These are phyloP conservation scores for Montipora cactus DNA, from an alignment of 64 coral and sea anemone species.

Conservation along the genomic window DNA sequence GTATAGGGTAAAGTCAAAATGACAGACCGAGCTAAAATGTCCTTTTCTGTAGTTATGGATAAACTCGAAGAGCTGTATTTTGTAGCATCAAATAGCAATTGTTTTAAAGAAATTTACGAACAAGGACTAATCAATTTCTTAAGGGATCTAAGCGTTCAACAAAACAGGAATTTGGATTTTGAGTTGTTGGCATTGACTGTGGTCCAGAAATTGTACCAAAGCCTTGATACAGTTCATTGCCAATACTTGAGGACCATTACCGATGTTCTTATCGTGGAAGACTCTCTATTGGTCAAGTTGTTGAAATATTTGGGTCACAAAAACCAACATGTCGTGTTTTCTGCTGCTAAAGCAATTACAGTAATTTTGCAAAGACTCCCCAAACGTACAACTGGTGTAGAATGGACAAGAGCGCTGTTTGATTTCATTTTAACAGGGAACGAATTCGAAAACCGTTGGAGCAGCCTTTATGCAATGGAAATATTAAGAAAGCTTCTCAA, in stretches of 20 bases:
- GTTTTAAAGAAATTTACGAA: constrained; percentile 23
- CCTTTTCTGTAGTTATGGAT: constrained; percentile 1
- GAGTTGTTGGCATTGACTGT: constrained; percentile 68
- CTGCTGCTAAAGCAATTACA: constrained; percentile 36
- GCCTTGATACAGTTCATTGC: not conserved
- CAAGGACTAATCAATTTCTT: not conserved
- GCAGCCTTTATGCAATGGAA: constrained; percentile 34
- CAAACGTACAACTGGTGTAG: not conserved
- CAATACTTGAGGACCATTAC: constrained; percentile 8
- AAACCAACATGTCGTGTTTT: constrained; percentile 61
- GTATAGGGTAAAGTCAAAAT: too few species aligned
- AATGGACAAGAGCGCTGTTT: constrained; percentile 12
- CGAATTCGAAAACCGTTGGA: not conserved
- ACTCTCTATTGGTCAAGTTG: not conserved
- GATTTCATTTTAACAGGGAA: not conserved
- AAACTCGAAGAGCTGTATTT: constrained; percentile 25
- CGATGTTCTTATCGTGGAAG: not conserved
- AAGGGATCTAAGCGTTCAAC: not conserved
- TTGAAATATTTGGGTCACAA: constrained; percentile 2
- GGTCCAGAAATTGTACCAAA: constrained; percentile 57
- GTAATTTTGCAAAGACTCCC: not conserved
- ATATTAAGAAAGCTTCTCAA: not conserved
- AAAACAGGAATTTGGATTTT: not conserved
- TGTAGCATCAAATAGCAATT: not conserved
- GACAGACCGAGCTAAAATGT: too few species aligned